Conservation (phyloP, 2,888 invertebrate species). For the Nudaria mundana region DNA sequence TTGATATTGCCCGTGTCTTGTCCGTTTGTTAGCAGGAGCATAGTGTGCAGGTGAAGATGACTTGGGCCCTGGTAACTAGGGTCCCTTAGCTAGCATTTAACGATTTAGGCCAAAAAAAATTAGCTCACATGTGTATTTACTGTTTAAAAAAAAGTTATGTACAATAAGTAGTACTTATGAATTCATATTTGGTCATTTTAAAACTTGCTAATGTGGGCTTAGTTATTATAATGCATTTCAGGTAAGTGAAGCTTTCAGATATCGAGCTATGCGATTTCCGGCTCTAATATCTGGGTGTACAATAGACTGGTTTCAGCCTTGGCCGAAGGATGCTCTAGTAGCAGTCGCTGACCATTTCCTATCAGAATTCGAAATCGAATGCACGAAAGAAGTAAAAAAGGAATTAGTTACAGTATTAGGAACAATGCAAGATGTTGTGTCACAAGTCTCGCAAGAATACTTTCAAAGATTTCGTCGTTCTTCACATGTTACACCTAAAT, state of each 20-base stretch:
- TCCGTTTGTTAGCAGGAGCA: no score
- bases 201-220: no score
- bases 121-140: no score
- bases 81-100: no score
- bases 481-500: conserved; percentile 98
- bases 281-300: conserved; percentile 98
- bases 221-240: conserved; percentile 47
- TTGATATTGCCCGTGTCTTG: no score
- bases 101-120: no score
- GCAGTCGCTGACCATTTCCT: conserved; percentile 96
- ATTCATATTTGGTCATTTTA: no score
- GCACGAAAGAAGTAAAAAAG: conserved; percentile 89
- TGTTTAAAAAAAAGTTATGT: no score
- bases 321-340: conserved; percentile 97
- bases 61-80: no score
- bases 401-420: conserved; percentile 95
- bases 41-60: no score
- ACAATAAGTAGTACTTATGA: no score
- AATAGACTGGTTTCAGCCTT: conserved; percentile 98
- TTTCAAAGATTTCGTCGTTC: conserved; percentile 95
- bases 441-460: conserved; percentile 91
- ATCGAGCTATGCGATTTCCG: conserved; percentile 94
- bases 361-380: conserved; percentile 93
- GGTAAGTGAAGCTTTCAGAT: conserved; percentile 97
- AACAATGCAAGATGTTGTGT: conserved; percentile 96